Percentiles rank a stretch among this genome's conserved stretches.
Conservation (phyloP, 2,113 vertebrate genomes). For the Sisor rabdophorus region DNA sequence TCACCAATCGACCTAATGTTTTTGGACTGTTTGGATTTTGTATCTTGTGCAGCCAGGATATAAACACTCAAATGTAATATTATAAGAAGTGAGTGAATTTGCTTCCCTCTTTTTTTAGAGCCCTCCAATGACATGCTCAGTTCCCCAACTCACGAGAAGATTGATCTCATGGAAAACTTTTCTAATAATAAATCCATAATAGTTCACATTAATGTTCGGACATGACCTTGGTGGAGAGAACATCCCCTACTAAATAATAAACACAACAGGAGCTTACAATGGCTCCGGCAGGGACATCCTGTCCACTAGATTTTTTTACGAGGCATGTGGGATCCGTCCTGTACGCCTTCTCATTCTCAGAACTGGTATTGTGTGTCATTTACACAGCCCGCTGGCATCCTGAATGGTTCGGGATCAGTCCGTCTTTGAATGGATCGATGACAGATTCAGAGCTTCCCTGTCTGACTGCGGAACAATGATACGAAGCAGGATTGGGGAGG, state of each 20-base stretch:
- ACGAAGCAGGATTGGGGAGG: background rate
- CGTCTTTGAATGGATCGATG: slow-evolving; percentile 53
- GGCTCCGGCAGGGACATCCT: background rate
- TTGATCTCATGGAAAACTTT: background rate
- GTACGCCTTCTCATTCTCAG: slow-evolving; percentile 44
- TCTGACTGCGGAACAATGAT: slow-evolving; percentile 60
- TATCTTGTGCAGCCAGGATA: too few species aligned
- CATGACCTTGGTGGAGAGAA: background rate
- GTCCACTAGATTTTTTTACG: slow-evolving; percentile 14
- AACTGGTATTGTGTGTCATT: slow-evolving; percentile 52
- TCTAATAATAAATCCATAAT: background rate
- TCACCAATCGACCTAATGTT: too few species aligned
- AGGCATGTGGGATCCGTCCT: slow-evolving; percentile 47
- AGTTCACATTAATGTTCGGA: background rate
- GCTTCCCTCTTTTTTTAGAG: too few species aligned
- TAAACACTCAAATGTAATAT: too few species aligned
- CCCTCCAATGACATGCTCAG: too few species aligned
- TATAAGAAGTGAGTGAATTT: too few species aligned
- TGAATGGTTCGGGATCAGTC: slow-evolving; percentile 53
- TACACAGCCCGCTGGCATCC: slow-evolving; percentile 50
- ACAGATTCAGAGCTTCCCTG: slow-evolving; percentile 60
- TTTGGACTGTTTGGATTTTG: too few species aligned
- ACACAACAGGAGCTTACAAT: slow-evolving; percentile 6
- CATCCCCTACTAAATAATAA: background rate
- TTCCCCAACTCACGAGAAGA: background rate